phyloP scores from a whole-genome alignment of 30 jellyfish, hydroid and myxozoan species.

The Turritopsis dohrnii region DNA sequence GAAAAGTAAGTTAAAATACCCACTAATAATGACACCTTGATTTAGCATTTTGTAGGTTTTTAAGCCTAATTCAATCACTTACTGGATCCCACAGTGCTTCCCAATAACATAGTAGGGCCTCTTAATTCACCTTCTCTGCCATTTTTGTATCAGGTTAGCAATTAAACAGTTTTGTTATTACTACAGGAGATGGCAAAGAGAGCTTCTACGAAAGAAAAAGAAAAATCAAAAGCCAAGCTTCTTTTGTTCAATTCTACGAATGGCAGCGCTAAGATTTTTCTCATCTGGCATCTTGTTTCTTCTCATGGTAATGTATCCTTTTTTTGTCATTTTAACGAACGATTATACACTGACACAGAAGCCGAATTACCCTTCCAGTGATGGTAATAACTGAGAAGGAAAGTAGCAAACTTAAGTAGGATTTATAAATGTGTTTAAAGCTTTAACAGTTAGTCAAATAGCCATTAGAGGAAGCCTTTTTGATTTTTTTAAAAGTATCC shows the following conservation, averaged over 20 bases:
- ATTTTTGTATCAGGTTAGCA: no score
- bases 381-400: no score
- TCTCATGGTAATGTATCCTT: not conserved
- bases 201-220: not conserved
- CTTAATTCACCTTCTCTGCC: not conserved
- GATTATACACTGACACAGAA: not conserved
- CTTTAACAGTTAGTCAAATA: no score
- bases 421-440: no score
- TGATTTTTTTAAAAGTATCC: no score
- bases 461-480: no score
- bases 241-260: not conserved
- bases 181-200: constrained; percentile 24
- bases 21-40: not conserved
- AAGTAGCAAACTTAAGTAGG: no score
- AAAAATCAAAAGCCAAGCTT: constrained; percentile 29
- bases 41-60: not conserved
- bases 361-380: no score
- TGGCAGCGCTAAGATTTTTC: not conserved
- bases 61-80: no score
- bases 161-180: not conserved
- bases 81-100: no score
- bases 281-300: not conserved
- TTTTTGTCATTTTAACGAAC: not conserved
- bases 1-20: constrained; percentile 29
- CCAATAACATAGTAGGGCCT: no score